Evolutionary conservation across 2,113 vertebrate species (phyloP).

Genomic region (Pterocles gutturalis): DNA sequence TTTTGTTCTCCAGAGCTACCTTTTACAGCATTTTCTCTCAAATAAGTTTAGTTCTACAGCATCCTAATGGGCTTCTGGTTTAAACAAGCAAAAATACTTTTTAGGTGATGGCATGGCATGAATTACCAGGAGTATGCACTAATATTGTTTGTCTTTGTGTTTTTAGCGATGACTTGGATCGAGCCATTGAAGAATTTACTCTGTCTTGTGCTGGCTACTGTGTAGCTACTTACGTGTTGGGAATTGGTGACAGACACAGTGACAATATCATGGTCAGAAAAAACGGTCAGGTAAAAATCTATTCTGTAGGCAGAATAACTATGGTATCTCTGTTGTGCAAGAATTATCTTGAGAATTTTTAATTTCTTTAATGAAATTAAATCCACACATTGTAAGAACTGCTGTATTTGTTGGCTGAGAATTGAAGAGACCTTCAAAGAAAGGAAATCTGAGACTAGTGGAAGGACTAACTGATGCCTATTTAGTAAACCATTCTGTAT

Average conservation of each 20-base stretch:
- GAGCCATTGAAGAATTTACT: constrained; percentile 97
- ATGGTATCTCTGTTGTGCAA: neutral
- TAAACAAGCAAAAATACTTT: neutral
- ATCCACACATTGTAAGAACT: neutral
- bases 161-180: constrained; percentile 91
- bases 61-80: neutral
- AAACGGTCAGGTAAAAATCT: constrained; percentile 89
- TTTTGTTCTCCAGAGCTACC: neutral
- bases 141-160: neutral
- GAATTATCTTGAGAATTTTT: neutral
- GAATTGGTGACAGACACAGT: constrained; percentile 97
- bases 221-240: constrained; percentile 98
- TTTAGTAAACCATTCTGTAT: neutral
- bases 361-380: neutral
- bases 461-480: neutral
- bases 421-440: neutral
- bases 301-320: neutral
- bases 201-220: constrained; percentile 99
- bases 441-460: neutral
- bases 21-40: neutral
- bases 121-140: neutral
- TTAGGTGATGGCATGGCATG: neutral
- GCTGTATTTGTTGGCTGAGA: neutral
- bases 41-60: neutral
- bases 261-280: constrained; percentile 99